A percentile compares a stretch with the other conserved stretches of the same genome.
Conservation (phyloP, 2,797 vertebrate species). For the Macroramphosus scolopax region DNA sequence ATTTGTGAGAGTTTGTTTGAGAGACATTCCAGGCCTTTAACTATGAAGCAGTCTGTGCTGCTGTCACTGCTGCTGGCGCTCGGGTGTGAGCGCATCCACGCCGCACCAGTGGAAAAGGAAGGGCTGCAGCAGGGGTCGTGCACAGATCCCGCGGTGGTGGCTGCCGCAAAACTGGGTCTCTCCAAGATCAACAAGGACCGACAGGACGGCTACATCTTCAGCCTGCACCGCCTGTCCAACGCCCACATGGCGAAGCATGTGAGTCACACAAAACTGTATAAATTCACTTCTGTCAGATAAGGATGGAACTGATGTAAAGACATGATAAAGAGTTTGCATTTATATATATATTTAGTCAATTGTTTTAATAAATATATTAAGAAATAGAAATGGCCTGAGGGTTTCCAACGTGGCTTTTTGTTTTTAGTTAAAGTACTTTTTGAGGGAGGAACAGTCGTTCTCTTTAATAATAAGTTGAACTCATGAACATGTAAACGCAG, state of each 20-base stretch:
- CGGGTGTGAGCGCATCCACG: conserved; percentile 31
- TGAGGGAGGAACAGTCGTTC: too few relatives aligned
- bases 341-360: too few relatives aligned
- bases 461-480: too few relatives aligned
- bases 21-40: too few relatives aligned
- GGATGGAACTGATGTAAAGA: neutral
- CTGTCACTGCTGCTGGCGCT: conserved; percentile 56
- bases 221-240: conserved; percentile 66
- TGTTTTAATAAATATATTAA: too few relatives aligned
- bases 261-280: conserved; percentile 38
- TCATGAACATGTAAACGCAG: too few relatives aligned
- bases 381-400: too few relatives aligned
- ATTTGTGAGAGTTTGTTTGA: too few relatives aligned
- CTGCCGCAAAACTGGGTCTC: conserved; percentile 61
- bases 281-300: neutral
- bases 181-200: conserved; percentile 74
- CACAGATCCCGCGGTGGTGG: conserved; percentile 26
- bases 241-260: conserved; percentile 64
- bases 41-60: conserved; percentile 62
- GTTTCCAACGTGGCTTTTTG: too few relatives aligned
- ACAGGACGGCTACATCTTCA: conserved; percentile 69
- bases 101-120: conserved; percentile 47
- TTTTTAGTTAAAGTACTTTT: too few relatives aligned
- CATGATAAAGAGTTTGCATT: too few relatives aligned
- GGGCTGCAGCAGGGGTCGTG: conserved; percentile 53